Base-by-base conservation (phyloP, 2,113 vertebrate species). In the Lipophrys pholis region DNA sequence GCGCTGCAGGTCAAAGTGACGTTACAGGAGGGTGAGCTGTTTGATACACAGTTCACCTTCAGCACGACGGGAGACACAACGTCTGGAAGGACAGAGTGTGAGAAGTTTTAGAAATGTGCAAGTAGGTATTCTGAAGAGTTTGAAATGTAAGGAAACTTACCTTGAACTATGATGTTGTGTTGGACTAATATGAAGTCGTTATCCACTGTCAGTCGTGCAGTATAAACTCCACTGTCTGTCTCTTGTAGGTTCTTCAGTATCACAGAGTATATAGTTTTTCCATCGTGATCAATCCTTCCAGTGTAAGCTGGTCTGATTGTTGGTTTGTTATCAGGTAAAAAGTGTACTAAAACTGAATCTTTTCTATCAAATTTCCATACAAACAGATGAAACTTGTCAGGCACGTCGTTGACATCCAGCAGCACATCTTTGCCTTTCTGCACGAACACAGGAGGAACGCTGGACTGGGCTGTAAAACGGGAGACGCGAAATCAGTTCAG, bases 261-360 rank as follows among this genome's bases (percentile, higher is more conserved):
- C 11, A 84, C 1, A 11, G 68, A 73, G 17, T n/a, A 53, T 30
- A 2, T 30, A 1, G n/a, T n/a, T 16, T 73, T 11, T 6, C 1
- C 12, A n/a, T 0, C 17, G 6, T 39, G 1, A 1, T 53, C 48
- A 40, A 55, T 0, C 7, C 57, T 58, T 15, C 5, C 38, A 1
- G 0, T 5, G 38, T 50, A 59, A 10, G 0, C 0, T 1, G 0
- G 0, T 5, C 0, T 0, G 0, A 62, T 0, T 1, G 0, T 1
- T 56, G 30, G 10, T 38, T 51, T 0, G 5, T 0, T 0, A 6
- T 0, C 0, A n/a, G 7, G 0, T 4, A 0, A 0, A 70, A 43
- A 65, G 49, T 0, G 0, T 8, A 56, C 50, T n/a, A 76, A 11
- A 3, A 0, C 0, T 0, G 4, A 30, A 30, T 1, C 1, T 0